These are phyloP conservation scores for Beroe forskalii DNA, from an alignment of 37 sponge, comb jelly and placozoan species.

Conservation along the genomic window DNA sequence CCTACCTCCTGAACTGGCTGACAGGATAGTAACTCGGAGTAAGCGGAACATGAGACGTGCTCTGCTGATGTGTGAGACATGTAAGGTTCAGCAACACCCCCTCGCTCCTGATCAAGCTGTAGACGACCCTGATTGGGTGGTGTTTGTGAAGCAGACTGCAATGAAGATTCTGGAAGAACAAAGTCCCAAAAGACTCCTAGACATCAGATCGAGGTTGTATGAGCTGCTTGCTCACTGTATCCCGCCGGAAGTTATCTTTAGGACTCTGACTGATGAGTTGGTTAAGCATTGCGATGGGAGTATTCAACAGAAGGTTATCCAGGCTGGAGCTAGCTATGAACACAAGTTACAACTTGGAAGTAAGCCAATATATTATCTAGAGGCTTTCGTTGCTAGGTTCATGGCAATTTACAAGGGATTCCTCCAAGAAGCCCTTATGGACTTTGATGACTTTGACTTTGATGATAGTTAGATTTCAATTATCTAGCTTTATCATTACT, in stretches of 20 bases:
- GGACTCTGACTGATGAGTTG: slow-evolving; percentile 15
- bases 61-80: slow-evolving; percentile 91
- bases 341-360: slow-evolving; percentile 91
- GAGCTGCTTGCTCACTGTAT: slow-evolving; percentile 94
- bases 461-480: not conserved
- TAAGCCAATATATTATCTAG: slow-evolving; percentile 94
- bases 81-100: slow-evolving; percentile 94
- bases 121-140: slow-evolving; percentile 93
- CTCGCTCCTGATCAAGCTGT: slow-evolving; percentile 84
- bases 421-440: slow-evolving; percentile 87
- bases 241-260: slow-evolving; percentile 91
- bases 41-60: slow-evolving; percentile 86
- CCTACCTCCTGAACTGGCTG: slow-evolving; percentile 86
- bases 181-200: slow-evolving; percentile 87
- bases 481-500: too few species aligned
- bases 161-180: slow-evolving; percentile 90
- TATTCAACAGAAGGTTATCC: slow-evolving; percentile 66
- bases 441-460: slow-evolving; percentile 70
- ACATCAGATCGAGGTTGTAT: slow-evolving; percentile 83
- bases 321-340: slow-evolving; percentile 90
- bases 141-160: slow-evolving; percentile 86
- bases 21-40: slow-evolving; percentile 82
- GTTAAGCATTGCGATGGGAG: slow-evolving; percentile 49
- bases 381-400: slow-evolving; percentile 97
- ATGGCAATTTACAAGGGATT: slow-evolving; percentile 94